These are phyloP conservation scores for Panagrolaimus sp. DNA, from an alignment of 1,140 invertebrate species.

Conservation along the genomic window DNA sequence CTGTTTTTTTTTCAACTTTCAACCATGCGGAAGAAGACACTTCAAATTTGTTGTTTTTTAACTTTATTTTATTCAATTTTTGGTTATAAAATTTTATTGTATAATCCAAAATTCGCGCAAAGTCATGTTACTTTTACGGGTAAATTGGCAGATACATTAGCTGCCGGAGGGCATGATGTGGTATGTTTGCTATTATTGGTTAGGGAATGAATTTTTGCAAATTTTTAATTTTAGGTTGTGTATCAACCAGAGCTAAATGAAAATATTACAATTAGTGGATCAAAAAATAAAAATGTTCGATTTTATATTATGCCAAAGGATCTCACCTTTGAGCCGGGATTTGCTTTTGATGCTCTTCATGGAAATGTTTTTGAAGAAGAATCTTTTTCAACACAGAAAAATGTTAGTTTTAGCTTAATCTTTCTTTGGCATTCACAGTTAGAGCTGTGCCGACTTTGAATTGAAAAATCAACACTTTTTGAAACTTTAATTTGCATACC, in stretches of 20 bases:
- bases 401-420: background rate
- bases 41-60: too few relatives aligned
- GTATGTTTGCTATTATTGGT: background rate
- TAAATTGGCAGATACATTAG: background rate
- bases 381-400: background rate
- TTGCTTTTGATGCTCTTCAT: background rate
- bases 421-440: too few relatives aligned
- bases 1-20: too few relatives aligned
- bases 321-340: background rate
- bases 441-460: too few relatives aligned
- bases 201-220: background rate
- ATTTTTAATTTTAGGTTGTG: background rate
- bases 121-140: constrained; percentile 4
- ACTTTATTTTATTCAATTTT: too few relatives aligned
- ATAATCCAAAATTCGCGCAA: constrained; percentile 3
- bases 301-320: background rate
- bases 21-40: too few relatives aligned
- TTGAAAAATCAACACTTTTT: too few relatives aligned
- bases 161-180: constrained; percentile 1
- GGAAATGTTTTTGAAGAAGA: constrained; percentile 1
- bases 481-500: too few relatives aligned
- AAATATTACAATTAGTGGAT: background rate
- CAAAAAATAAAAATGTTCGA: background rate
- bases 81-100: constrained; percentile 1
- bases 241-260: background rate